Evolutionary conservation across 2,113 vertebrate genomes (phyloP).

Genomic region (Heloderma charlesbogerti): DNA sequence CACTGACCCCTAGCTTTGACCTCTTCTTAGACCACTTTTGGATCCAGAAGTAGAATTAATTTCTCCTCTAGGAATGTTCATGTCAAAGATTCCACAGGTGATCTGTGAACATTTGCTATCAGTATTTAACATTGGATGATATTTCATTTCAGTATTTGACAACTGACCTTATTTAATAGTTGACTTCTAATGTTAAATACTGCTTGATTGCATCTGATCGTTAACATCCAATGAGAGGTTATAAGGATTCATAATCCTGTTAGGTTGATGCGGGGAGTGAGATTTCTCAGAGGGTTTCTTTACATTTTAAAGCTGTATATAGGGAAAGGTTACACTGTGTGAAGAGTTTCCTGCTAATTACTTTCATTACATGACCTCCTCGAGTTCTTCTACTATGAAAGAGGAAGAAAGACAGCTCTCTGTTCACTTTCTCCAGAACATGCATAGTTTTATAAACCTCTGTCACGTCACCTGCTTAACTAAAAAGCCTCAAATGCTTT

Average conservation of each 20-base stretch:
- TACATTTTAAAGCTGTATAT: background rate
- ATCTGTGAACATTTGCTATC: background rate
- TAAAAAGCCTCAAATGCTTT: too few species aligned
- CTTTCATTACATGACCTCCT: too few species aligned
- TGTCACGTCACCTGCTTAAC: too few species aligned
- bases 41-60: background rate
- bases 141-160: background rate
- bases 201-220: background rate
- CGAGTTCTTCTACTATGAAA: too few species aligned
- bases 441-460: too few species aligned
- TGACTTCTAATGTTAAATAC: background rate
- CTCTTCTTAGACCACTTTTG: background rate
- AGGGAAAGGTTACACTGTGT: too few species aligned
- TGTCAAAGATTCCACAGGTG: background rate
- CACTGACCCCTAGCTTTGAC: background rate
- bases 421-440: too few species aligned
- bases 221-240: background rate
- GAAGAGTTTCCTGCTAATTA: too few species aligned
- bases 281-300: background rate
- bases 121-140: background rate
- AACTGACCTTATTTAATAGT: background rate
- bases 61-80: background rate
- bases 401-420: too few species aligned
- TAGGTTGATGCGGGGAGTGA: background rate
- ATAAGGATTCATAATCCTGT: background rate